These are phyloP conservation scores for human DNA, from an alignment of 2,113 vertebrate genomes.

Conservation along the genomic window DNA sequence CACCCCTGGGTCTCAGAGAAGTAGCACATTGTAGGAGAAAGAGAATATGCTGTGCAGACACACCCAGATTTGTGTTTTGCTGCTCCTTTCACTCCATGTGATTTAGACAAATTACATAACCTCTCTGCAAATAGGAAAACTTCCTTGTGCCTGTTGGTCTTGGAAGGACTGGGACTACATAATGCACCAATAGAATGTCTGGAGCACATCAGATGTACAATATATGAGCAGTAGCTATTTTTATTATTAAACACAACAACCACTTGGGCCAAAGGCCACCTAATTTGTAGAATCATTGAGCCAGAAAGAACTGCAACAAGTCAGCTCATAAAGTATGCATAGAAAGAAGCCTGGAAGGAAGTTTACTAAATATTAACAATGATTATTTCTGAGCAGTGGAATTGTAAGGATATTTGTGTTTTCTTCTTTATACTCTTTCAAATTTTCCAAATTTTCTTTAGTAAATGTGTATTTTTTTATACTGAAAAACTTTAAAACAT, in stretches of 20 bases:
- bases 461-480: conserved; percentile 18
- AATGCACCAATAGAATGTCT: background rate
- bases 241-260: background rate
- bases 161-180: background rate
- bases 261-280: background rate
- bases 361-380: background rate
- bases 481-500: background rate
- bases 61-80: background rate
- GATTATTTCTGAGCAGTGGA: background rate
- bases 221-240: background rate
- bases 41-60: background rate
- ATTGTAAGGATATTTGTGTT: background rate
- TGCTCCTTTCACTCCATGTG: background rate
- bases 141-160: background rate
- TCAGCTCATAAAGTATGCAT: background rate
- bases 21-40: background rate
- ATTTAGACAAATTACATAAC: conserved; percentile 48
- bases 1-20: background rate
- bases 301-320: background rate
- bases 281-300: background rate
- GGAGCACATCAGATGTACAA: background rate
- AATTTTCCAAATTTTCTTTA: conserved; percentile 17
- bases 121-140: conserved; percentile 41
- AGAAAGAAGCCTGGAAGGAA: background rate
- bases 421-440: background rate